Base-by-base conservation (phyloP, 2,888 invertebrate genomes). In the Hipparchia semele region DNA sequence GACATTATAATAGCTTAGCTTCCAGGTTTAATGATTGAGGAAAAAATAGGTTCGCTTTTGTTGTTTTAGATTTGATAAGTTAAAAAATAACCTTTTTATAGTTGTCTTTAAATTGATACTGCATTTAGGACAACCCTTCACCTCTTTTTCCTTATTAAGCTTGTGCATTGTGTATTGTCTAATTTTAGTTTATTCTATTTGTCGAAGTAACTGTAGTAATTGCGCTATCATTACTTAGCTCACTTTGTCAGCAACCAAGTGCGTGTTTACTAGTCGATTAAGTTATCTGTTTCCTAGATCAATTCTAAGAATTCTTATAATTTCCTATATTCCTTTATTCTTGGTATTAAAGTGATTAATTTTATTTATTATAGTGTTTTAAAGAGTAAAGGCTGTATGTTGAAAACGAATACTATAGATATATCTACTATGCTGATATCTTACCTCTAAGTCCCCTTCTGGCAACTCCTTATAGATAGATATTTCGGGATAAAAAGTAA, bases 1-100 rank as follows among this genome's bases (percentile, higher is more conserved):
- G 73, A 78, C 61, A 79, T 84, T 85, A 84, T 90, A 89, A 90
- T 89, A 73, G 81, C 75, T 79, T 81, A 78, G 54, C 67, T 65
- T 80, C 73, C 73, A 82, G 81, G 72, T 71, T 72, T 81, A 78
- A 79, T 79, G 75, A 80, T 84, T 81, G 78, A 87, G 88, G 86
- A 87, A 86, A 88, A 87, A 77, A 49, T 59, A 23, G 6, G 39
- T 56, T 65, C n/a, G 54, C 49, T 70, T 59, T 49, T 53, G 51
- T 9, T 12, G 68, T 67, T 58, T 66, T 67, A 64, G 49, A 46
- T 23, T 39, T 60, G 39, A 12, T 39, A 60, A 39, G 10, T 33
- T 59, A 59, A 58, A 58, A 58, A 58, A 58, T 23, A 9, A 54
- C n/a, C 54, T 54, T 12, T n/a, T n/a, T 54, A 6, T 12, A 54